phyloP scores from a whole-genome alignment of 2,113 vertebrate genomes.

The Labeo rohita region DNA sequence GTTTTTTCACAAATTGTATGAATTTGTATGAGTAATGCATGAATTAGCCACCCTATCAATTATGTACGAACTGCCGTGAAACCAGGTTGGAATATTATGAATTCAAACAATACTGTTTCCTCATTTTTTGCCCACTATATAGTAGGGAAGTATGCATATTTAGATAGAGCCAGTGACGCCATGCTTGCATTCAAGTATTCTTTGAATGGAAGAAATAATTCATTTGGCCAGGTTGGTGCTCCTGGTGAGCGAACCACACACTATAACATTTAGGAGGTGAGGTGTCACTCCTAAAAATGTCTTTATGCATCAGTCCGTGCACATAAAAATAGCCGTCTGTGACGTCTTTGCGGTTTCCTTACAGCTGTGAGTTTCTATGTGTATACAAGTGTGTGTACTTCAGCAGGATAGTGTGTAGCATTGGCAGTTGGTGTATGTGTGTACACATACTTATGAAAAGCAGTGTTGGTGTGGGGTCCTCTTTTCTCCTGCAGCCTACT shows the following conservation, averaged over 20 bases:
- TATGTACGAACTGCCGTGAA: too few species aligned
- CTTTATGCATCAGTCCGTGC: constrained; percentile 37
- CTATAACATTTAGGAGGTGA: constrained; percentile 45
- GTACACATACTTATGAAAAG: constrained; percentile 47
- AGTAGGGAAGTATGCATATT: not conserved
- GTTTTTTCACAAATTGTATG: too few species aligned
- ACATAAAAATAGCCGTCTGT: constrained; percentile 65
- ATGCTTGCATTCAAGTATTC: not conserved
- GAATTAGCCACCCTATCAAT: too few species aligned
- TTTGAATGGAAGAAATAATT: not conserved
- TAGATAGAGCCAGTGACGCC: not conserved
- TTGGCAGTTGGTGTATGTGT: not conserved
- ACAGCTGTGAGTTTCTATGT: constrained; percentile 47
- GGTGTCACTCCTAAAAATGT: constrained; percentile 37
- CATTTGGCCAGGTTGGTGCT: constrained; percentile 5
- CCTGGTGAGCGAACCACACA: constrained; percentile 36
- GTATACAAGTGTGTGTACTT: not conserved
- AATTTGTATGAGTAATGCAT: too few species aligned
- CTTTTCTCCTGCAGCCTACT: constrained; percentile 48
- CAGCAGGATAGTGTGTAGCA: constrained; percentile 24
- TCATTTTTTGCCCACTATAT: not conserved
- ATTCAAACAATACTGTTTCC: too few species aligned
- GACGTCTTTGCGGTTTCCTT: constrained; percentile 58
- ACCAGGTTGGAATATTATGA: too few species aligned
- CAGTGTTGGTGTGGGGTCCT: constrained; percentile 62